Evolutionary conservation across 2,888 invertebrate genomes (phyloP), one percentile per base, ranked within the genome.

Genomic region (Ashinkailepas kermadecensis): DNA sequence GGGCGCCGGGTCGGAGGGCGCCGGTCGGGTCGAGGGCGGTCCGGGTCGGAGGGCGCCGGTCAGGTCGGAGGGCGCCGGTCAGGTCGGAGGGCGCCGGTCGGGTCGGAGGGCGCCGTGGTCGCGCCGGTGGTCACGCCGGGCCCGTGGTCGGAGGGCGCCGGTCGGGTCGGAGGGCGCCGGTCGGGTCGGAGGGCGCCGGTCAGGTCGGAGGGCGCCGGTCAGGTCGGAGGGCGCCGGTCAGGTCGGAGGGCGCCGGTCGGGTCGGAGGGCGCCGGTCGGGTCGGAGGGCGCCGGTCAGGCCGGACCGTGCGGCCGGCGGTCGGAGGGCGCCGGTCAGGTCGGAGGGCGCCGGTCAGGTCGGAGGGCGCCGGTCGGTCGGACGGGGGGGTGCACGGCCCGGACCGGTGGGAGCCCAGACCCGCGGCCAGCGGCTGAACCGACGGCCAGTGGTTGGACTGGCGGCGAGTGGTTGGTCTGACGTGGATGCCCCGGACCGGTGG

Each of bases 301-400:
- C 89, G 88, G 81, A n/a, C n/a, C 39, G 7, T 54, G 25, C 25
- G 21, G n/a, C n/a, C 59, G 56, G n/a, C n/a, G 23, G 7, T n/a
- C 39, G 54, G n/a, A n/a, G n/a, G n/a, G n/a, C n/a, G n/a, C 13
- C 25, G 70, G n/a, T 7, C 25, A 57, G 80, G 39, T 9, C 18
- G 25, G 12, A 54, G 21, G 65, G 21, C n/a, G 81, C 39, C 39
- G 39, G 39, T 39, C 39, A 39, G 39, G 39, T n/a, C n/a, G n/a
- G n/a, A n/a, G n/a, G n/a, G n/a, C n/a, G n/a, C n/a, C n/a, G n/a
- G n/a, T n/a, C n/a, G 39, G 39, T 39, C 39, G 1, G 39, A 39
- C 39, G 39, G n/a, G n/a, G n/a, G n/a, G n/a, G n/a, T 39, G 39
- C 39, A 39, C 39, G 39, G 2, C 4, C 39, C 39, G 2, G 39